Base-by-base conservation (phyloP, 1,140 invertebrate genomes). In the Saccostrea glomerata region DNA sequence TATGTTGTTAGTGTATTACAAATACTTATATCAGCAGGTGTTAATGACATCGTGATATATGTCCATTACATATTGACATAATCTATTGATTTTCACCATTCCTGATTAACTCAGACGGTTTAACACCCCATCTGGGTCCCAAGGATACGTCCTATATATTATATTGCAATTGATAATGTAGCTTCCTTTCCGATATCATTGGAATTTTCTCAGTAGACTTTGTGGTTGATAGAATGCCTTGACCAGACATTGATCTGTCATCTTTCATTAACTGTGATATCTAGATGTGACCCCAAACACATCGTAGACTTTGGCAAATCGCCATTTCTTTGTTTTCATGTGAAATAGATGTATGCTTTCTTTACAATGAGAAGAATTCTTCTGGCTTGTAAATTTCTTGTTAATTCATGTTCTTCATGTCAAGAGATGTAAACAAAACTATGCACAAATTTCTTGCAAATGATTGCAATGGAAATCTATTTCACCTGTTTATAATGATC, bases 1-100 rank as follows among this genome's bases (percentile, higher is more conserved):
- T 23, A 23, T 73, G 25, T 73, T 73, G 66, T 73, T 73, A 23
- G 23, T 73, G 25, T 30, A 73, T 73, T 73, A 30, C 25, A 73
- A 13, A 73, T 25, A 73, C 66, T 73, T 73, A 73, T 73, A 23
- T 36, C 66, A 73, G 66, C 66, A 73, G 66, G 66, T 73, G 66
- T 73, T 9, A 73, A 73, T 73, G 66, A 36, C 66, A 36, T 11
- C 25, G 13, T 30, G 66, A 13, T 36, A 30, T 77, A 77, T 77
- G 23, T 15, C 13, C 15, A 9, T 77, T 15, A 30, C 23, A 30
- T 30, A 25, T 23, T 77, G 13, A 15, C 13, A 13, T 40, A 77
- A 47, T 25, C 15, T 77, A 77, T 77, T 77, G 70, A 77, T 77
- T 77, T 77, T 25, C 15, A 2, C 25, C 25, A 77, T 17, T 7